phyloP scores from a whole-genome alignment of 2,113 vertebrate species.

The Pterocles orientalis region DNA sequence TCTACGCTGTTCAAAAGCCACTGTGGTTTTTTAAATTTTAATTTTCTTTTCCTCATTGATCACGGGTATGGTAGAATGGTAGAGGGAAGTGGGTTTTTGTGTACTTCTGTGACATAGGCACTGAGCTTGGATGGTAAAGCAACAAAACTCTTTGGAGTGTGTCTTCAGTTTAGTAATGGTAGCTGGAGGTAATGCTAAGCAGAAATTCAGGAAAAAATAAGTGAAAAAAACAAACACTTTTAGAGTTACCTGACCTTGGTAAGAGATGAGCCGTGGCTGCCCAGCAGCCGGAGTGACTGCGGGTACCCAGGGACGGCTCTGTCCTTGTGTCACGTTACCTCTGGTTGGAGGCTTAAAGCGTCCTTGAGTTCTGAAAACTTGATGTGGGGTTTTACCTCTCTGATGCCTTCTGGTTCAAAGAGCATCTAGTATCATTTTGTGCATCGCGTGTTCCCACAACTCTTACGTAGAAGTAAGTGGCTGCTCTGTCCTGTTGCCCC shows the following conservation, averaged over 20 bases:
- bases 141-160: not conserved
- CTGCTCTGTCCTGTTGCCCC: not conserved
- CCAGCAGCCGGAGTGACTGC: not conserved
- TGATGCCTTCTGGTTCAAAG: not conserved
- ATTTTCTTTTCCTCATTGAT: not conserved
- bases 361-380: not conserved
- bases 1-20: not conserved
- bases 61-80: not conserved
- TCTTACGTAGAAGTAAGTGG: not conserved
- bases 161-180: not conserved
- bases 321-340: not conserved
- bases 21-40: not conserved
- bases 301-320: not conserved
- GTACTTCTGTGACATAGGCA: not conserved
- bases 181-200: not conserved
- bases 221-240: not conserved
- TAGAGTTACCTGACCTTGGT: not conserved
- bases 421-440: not conserved
- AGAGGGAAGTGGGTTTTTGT: not conserved
- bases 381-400: not conserved
- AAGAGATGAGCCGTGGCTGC: not conserved
- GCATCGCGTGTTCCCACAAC: not conserved
- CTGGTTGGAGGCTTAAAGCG: not conserved
- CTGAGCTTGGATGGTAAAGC: not conserved
- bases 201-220: not conserved